phyloP scores from a whole-genome alignment of 2,113 vertebrate genomes.

The Pantherophis guttatus region DNA sequence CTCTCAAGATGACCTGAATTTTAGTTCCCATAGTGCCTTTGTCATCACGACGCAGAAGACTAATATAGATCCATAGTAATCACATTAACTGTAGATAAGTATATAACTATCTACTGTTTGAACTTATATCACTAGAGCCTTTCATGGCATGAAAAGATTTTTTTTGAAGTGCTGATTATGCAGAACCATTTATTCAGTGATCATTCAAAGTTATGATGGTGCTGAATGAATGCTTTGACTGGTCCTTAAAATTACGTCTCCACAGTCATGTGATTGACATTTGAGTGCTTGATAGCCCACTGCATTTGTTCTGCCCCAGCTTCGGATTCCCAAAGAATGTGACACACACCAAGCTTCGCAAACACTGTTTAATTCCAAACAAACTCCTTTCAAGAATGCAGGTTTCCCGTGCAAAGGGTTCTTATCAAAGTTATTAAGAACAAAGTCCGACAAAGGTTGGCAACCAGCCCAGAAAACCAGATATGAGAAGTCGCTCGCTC shows the following conservation, averaged over 20 bases:
- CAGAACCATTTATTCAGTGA: neutral
- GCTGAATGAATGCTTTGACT: neutral
- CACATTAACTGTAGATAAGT: slow-evolving; percentile 4
- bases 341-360: too few species aligned
- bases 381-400: too few species aligned
- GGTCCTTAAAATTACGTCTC: neutral
- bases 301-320: neutral
- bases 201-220: neutral
- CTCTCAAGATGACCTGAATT: neutral
- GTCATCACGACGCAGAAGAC: neutral
- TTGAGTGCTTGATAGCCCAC: neutral
- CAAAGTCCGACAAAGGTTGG: too few species aligned
- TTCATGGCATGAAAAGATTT: neutral
- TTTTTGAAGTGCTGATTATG: neutral
- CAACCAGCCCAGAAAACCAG: too few species aligned
- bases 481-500: too few species aligned
- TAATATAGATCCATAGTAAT: neutral
- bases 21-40: neutral
- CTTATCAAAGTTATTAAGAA: too few species aligned
- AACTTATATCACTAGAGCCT: neutral
- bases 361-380: too few species aligned
- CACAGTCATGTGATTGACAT: neutral
- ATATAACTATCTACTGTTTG: slow-evolving; percentile 3
- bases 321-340: too few species aligned
- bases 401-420: too few species aligned